Conservation (phyloP, 2,113 vertebrate genomes). For the Accipiter virgatus region DNA sequence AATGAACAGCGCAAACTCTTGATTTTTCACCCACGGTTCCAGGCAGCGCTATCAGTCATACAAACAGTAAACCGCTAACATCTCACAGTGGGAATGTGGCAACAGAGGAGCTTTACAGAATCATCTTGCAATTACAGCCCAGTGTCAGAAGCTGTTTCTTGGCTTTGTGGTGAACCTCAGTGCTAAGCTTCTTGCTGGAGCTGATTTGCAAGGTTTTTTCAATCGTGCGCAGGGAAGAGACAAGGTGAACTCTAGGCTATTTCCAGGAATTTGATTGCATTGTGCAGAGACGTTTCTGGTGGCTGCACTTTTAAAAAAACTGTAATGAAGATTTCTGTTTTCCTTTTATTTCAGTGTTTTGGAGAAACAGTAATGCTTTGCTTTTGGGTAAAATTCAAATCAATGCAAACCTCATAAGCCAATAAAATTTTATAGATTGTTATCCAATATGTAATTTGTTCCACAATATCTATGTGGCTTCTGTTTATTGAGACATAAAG, state of each 20-base stretch:
- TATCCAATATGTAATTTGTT: slow-evolving; percentile 61
- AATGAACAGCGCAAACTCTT: background rate
- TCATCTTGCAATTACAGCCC: background rate
- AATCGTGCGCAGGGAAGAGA: background rate
- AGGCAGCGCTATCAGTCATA: background rate
- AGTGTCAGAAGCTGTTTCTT: background rate
- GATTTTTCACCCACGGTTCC: background rate
- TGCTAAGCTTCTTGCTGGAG: background rate
- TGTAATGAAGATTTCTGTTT: background rate
- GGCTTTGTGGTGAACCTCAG: background rate
- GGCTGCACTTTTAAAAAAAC: background rate
- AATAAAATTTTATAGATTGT: slow-evolving; percentile 50
- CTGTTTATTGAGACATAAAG: slow-evolving; percentile 56
- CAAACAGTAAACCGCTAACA: background rate
- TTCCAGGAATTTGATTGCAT: background rate
- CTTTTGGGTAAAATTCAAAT: slow-evolving; percentile 45
- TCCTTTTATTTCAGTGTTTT: background rate
- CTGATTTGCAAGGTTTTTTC: background rate
- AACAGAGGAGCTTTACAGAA: background rate
- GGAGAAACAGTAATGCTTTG: background rate
- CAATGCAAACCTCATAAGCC: slow-evolving; percentile 14
- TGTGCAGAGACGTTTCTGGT: background rate
- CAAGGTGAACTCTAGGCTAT: background rate
- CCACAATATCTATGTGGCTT: slow-evolving; percentile 1
- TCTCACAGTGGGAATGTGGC: background rate